Conservation (phyloP, 2,797 vertebrate species). For the Sibirionetta formosa region DNA sequence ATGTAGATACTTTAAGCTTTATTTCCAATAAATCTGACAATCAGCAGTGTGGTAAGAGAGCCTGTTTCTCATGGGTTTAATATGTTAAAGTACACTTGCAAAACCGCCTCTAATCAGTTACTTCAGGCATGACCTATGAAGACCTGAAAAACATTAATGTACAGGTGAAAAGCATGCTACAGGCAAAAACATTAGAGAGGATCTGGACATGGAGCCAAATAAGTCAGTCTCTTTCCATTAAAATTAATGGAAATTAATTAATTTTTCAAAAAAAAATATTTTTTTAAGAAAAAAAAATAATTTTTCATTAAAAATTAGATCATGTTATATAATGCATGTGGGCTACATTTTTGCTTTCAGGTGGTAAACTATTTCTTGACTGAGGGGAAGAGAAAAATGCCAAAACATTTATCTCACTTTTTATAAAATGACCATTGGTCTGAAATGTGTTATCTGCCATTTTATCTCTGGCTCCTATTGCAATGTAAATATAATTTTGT, state of each 20-base stretch:
- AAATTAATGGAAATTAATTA: too few relatives aligned
- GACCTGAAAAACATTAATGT: neutral
- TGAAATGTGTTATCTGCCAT: neutral
- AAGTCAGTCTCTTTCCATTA: neutral
- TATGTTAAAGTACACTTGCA: neutral
- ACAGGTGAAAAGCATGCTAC: neutral
- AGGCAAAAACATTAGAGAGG: neutral
- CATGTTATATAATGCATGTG: neutral
- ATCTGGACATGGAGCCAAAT: neutral
- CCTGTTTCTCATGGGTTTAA: fast-evolving
- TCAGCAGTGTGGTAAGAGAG: neutral
- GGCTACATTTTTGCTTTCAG: neutral
- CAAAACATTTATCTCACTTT: neutral
- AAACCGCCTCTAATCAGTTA: neutral
- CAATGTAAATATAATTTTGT: neutral
- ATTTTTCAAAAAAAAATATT: too few relatives aligned
- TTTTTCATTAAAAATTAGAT: neutral
- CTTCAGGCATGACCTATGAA: neutral
- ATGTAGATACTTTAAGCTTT: neutral
- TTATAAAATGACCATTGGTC: neutral
- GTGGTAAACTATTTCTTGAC: neutral
- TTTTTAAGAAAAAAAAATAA: too few relatives aligned
- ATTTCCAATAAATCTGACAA: neutral
- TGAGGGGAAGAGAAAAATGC: neutral
- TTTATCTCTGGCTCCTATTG: neutral